Percentiles rank a stretch among this genome's conserved stretches.
Conservation (phyloP, 1,140 invertebrate genomes). For the Sitobion miscanthi region DNA sequence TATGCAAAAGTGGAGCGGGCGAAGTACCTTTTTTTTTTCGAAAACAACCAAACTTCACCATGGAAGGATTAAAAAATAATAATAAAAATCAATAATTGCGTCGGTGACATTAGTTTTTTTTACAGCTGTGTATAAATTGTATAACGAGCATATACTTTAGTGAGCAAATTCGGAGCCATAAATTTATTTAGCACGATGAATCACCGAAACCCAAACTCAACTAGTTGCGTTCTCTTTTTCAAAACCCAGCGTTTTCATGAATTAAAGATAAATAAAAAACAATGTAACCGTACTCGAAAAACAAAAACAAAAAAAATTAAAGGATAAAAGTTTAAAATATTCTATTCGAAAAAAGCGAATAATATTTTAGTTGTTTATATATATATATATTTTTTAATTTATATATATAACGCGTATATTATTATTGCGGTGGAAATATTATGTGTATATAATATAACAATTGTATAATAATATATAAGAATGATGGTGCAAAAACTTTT, state of each 20-base stretch:
- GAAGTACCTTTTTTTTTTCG: not conserved
- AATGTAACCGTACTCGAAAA: not conserved
- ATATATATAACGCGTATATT: not conserved
- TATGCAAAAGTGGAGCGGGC: not conserved
- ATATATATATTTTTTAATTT: not conserved
- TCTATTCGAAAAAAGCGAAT: not conserved
- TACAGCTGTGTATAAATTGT: not conserved
- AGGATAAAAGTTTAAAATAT: conserved; percentile 10
- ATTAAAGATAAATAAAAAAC: conserved; percentile 10
- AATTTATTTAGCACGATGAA: not conserved
- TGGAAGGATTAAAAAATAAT: not conserved
- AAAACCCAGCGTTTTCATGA: not conserved
- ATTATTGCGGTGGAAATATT: not conserved
- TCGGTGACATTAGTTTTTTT: not conserved
- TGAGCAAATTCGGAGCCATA: not conserved
- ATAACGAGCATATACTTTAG: not conserved
- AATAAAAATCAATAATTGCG: not conserved
- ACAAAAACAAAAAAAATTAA: conserved; percentile 31
- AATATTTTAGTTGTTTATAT: not conserved
- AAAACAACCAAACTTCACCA: not conserved
- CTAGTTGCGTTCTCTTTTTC: not conserved
- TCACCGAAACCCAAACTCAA: not conserved
- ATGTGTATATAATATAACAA: not conserved
- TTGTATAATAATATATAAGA: not conserved
- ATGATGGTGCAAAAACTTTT: not conserved